These are phyloP conservation scores for Rhagium mordax DNA, from an alignment of 2,888 invertebrate genomes.

Conservation along the genomic window DNA sequence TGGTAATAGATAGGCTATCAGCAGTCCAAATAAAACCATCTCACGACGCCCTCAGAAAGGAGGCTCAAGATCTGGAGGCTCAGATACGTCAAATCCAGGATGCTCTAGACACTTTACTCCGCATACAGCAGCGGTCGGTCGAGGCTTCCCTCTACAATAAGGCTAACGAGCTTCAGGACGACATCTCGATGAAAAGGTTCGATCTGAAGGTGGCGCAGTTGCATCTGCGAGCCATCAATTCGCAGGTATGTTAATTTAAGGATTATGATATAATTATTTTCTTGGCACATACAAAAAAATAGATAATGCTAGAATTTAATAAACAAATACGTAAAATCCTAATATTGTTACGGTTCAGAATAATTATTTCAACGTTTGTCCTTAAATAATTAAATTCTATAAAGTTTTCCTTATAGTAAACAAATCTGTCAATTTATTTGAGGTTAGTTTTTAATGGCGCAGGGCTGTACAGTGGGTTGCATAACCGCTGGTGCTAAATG, in stretches of 20 bases:
- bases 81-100: constrained; percentile 93
- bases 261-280: too few relatives aligned
- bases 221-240: constrained; percentile 90
- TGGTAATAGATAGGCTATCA: constrained; percentile 85
- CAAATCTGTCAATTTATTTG: too few relatives aligned
- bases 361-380: too few relatives aligned
- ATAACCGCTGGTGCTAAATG: too few relatives aligned
- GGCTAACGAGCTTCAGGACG: constrained; percentile 96
- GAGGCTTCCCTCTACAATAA: constrained; percentile 92
- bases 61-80: constrained; percentile 86
- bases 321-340: too few relatives aligned
- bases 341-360: too few relatives aligned
- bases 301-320: too few relatives aligned
- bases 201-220: constrained; percentile 93
- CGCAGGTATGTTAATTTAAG: constrained; percentile 79
- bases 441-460: too few relatives aligned
- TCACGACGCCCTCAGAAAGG: constrained; percentile 85
- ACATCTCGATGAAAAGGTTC: constrained; percentile 94
- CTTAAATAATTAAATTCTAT: too few relatives aligned
- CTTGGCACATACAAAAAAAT: too few relatives aligned
- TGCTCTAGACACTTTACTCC: constrained; percentile 84
- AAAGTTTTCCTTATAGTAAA: too few relatives aligned
- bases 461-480: too few relatives aligned
- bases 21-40: constrained; percentile 81
- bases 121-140: constrained; percentile 84